phyloP scores from a whole-genome alignment of 2,113 vertebrate genomes.

The Thunnus thynnus region DNA sequence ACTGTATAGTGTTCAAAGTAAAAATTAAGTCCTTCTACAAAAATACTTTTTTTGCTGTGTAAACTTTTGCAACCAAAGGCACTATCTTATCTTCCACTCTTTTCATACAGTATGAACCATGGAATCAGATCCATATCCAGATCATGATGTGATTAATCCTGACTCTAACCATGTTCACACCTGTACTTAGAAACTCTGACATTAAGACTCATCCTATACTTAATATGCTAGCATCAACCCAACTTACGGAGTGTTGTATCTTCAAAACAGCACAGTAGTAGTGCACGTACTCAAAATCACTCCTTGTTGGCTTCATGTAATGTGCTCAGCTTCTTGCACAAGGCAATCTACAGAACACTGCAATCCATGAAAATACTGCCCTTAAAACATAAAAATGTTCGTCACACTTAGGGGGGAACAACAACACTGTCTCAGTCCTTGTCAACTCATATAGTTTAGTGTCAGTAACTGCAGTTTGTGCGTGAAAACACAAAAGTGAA shows the following conservation, averaged over 20 bases:
- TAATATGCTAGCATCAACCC: conserved; percentile 1
- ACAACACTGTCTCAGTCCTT: conserved; percentile 33
- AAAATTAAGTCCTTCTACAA: conserved; percentile 76
- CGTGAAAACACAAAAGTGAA: conserved; percentile 2
- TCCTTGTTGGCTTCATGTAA: not conserved
- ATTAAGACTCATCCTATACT: not conserved
- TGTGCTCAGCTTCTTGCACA: conserved; percentile 28
- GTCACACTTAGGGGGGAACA: not conserved
- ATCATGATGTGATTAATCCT: conserved; percentile 6
- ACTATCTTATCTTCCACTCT: conserved; percentile 61
- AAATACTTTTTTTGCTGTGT: conserved; percentile 78
- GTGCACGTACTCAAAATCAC: conserved; percentile 6
- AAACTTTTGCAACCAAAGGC: conserved; percentile 83
- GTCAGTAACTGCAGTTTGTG: conserved; percentile 9
- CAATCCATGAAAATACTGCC: conserved; percentile 26
- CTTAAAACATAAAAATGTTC: not conserved
- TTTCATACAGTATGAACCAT: not conserved
- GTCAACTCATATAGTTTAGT: conserved; percentile 17
- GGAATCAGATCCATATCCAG: not conserved
- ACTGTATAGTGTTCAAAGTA: conserved; percentile 55
- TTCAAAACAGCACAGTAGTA: conserved; percentile 10
- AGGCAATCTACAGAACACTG: conserved; percentile 32
- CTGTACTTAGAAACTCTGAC: not conserved
- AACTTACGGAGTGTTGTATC: not conserved
- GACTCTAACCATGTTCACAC: not conserved